Conservation (phyloP, 2,888 invertebrate genomes). For the Schizaphis graminum region DNA sequence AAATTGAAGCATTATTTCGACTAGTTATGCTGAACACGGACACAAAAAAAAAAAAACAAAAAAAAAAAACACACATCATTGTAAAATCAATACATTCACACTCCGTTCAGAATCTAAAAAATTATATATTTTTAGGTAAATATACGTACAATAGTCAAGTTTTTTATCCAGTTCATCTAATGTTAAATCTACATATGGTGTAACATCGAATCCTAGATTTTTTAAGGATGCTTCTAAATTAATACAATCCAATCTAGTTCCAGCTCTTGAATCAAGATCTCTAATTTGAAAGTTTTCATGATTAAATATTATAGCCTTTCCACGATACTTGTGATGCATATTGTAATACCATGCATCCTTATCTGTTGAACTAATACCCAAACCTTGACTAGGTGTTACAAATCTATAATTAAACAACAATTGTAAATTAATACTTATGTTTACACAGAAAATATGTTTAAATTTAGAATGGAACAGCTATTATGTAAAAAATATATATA, state of each 20-base stretch:
- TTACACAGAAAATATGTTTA: neutral
- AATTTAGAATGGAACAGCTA: neutral
- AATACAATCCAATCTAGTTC: slow-evolving; percentile 83
- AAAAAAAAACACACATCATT: too few relatives aligned
- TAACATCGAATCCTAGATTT: slow-evolving; percentile 80
- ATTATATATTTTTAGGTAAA: neutral
- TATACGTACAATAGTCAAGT: slow-evolving; percentile 54
- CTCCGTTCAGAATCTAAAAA: too few relatives aligned
- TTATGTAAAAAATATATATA: neutral
- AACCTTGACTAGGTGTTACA: neutral
- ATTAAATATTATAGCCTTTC: slow-evolving; percentile 90
- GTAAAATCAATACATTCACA: too few relatives aligned
- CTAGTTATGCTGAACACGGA: too few relatives aligned
- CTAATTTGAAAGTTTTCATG: slow-evolving; percentile 82
- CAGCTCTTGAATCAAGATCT: slow-evolving; percentile 79
- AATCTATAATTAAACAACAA: slow-evolving; percentile 29
- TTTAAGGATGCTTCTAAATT: slow-evolving; percentile 68
- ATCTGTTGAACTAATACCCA: slow-evolving; percentile 57
- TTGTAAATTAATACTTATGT: neutral
- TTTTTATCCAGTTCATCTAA: slow-evolving; percentile 73
- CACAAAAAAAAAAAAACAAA: too few relatives aligned
- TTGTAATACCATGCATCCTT: slow-evolving; percentile 75
- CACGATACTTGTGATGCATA: slow-evolving; percentile 87
- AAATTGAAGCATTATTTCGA: too few relatives aligned
- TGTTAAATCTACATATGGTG: slow-evolving; percentile 79